Evolutionary conservation across 2,888 invertebrate genomes (phyloP), one percentile per base, ranked within the genome.

Genomic region (Rhingia rostrata): DNA sequence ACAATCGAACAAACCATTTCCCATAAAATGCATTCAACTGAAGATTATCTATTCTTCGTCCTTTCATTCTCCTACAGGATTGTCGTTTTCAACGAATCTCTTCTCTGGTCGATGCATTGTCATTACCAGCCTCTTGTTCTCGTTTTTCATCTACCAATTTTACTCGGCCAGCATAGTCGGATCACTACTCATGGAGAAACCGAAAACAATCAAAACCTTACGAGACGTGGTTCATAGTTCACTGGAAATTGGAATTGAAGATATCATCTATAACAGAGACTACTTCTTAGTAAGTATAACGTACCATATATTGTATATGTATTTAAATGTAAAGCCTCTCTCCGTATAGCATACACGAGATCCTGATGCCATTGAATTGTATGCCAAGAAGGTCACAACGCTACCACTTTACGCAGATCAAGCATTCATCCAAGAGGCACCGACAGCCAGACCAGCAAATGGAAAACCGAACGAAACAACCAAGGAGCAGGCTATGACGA

Each of bases 141-240:
- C 94, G 0, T 92, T 94, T 82, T 92, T 93, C 14, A 90, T 95
- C 53, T 95, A 94, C 89, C 95, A 95, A 88, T 95, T 94, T 89
- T 95, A 95, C 89, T 95, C 94, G 51, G 95, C 94, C 0, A 94
- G 94, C 58, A 94, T 95, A 58, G 94, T 95, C 0, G 94, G 95
- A 0, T 93, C 94, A 0, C 88, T 95, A 73, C 90, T 95, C 41
- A 92, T 93, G 88, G 94, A 94, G 72, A 92, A 94, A 10, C 93
- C 94, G 0, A 93, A 93, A 86, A 93, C 93, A 32, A 95, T 95
- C 53, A 93, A 92, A 77, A 93, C 93, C 3, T 87, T 95, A 30
- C 90, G 92, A 58, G 94, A 95, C 88, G 88, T 95, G 79, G 88
- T 93, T 60, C 90, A 93, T 35, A 95, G 94, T 83, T 92, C 93